Evolutionary conservation across 2,113 vertebrate genomes (phyloP).

Genomic region (Camelus bactrianus): DNA sequence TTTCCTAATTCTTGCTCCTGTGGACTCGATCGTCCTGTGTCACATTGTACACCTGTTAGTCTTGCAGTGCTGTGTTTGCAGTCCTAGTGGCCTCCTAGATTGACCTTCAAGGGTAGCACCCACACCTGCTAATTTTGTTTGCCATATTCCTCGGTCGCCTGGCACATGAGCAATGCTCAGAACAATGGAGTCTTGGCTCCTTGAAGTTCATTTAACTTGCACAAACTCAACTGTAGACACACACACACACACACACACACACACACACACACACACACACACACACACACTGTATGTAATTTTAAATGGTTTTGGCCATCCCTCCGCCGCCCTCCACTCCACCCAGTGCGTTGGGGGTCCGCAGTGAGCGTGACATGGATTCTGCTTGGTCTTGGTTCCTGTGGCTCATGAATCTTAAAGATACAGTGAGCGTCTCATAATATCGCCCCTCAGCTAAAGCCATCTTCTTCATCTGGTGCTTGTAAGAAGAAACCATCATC

Average conservation of each 20-base stretch:
- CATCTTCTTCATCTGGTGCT: background rate
- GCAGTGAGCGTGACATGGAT: background rate
- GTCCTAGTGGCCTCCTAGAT: background rate
- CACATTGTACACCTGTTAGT: background rate
- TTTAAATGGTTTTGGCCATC: background rate
- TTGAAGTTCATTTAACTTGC: background rate
- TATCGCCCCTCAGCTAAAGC: background rate
- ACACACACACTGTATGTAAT: background rate
- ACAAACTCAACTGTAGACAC: background rate
- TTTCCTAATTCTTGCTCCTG: background rate
- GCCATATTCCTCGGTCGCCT: background rate
- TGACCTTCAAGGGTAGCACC: background rate
- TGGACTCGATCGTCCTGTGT: background rate
- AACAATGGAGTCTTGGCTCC: background rate
- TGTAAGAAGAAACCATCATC: background rate
- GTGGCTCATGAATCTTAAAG: background rate
- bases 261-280: rapidly evolving
- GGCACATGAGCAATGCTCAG: background rate
- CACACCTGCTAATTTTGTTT: background rate
- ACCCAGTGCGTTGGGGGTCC: background rate
- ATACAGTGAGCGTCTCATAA: background rate
- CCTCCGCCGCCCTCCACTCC: background rate
- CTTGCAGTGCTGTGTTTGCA: background rate
- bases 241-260: no score
- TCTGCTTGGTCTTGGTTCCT: background rate